A percentile compares a stretch with the other conserved stretches of the same genome.
Conservation (phyloP, 1,140 invertebrate genomes). For the Epicauta chinensis region DNA sequence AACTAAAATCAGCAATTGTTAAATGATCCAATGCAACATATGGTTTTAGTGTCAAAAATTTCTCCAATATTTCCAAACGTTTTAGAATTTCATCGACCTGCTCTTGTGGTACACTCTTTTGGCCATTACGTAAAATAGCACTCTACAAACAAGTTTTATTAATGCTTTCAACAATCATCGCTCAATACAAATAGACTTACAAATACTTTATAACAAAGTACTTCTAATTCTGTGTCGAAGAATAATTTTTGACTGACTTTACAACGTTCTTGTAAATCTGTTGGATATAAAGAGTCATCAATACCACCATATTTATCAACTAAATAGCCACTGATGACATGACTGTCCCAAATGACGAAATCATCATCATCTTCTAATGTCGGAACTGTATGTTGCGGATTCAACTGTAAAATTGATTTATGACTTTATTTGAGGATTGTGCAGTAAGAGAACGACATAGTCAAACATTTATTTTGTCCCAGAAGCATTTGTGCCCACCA, state of each 20-base stretch:
- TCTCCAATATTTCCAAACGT: constrained; percentile 29
- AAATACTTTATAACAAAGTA: not conserved
- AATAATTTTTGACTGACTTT: constrained; percentile 48
- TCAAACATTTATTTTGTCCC: no score
- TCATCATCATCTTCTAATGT: constrained; percentile 60
- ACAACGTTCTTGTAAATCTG: constrained; percentile 47
- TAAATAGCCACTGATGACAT: constrained; percentile 53
- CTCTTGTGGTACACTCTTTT: constrained; percentile 8
- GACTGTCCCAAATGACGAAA: constrained; percentile 29
- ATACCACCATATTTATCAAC: constrained; percentile 49
- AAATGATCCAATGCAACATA: constrained; percentile 40
- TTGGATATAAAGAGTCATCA: constrained; percentile 52
- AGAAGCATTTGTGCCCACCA: no score
- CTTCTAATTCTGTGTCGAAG: constrained; percentile 40
- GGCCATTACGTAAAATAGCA: not conserved
- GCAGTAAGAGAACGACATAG: no score
- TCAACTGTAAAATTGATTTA: constrained; percentile 40
- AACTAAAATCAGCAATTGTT: constrained; percentile 46
- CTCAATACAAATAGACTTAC: not conserved
- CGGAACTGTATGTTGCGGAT: constrained; percentile 62
- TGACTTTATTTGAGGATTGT: no score
- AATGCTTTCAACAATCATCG: no score
- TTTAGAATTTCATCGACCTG: constrained; percentile 8
- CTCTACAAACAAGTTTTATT: not conserved
- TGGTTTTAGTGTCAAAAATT: constrained; percentile 30